A percentile compares a stretch with the other conserved stretches of the same genome.
Evolutionary conservation across 2,113 vertebrate genomes (phyloP).

Genomic region (Etia nguti): DNA sequence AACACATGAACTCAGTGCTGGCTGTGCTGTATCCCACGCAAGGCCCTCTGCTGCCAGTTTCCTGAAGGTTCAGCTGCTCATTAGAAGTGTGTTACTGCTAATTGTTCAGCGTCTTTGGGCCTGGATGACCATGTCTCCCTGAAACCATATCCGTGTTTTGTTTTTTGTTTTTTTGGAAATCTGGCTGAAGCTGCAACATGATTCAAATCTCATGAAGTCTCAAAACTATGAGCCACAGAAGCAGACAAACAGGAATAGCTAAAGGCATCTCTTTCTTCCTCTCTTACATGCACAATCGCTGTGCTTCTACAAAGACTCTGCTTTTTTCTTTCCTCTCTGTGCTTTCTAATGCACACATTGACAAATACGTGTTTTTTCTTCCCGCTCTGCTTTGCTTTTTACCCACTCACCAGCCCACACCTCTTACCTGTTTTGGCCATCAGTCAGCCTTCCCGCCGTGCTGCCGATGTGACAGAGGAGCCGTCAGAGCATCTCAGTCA

Average conservation of each 20-base stretch:
- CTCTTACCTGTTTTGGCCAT: conserved; percentile 44
- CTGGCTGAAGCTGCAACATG: neutral
- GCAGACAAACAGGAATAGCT: conserved; percentile 32
- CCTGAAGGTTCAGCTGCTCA: conserved; percentile 35
- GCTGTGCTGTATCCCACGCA: conserved; percentile 3
- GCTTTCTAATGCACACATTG: conserved; percentile 11
- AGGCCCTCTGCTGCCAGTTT: neutral
- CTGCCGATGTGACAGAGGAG: conserved; percentile 50
- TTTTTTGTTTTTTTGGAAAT: neutral
- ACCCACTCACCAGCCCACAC: conserved; percentile 18
- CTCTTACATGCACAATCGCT: neutral
- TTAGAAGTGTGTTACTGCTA: conserved; percentile 20
- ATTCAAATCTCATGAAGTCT: neutral
- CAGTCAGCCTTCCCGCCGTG: conserved; percentile 35
- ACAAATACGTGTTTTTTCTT: neutral
- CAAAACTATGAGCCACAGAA: neutral
- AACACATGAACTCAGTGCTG: conserved; percentile 23
- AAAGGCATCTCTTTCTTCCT: conserved; percentile 30
- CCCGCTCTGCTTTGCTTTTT: neutral
- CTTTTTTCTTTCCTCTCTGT: neutral
- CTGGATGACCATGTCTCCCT: neutral
- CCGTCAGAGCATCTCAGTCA: conserved; percentile 50
- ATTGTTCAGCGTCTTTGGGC: conserved; percentile 9
- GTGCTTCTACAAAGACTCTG: neutral
- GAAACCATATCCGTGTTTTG: neutral